A percentile compares a stretch with the other conserved stretches of the same genome.
phyloP scores from a whole-genome alignment of 1,140 invertebrate species.

The Eufriesea mexicana region DNA sequence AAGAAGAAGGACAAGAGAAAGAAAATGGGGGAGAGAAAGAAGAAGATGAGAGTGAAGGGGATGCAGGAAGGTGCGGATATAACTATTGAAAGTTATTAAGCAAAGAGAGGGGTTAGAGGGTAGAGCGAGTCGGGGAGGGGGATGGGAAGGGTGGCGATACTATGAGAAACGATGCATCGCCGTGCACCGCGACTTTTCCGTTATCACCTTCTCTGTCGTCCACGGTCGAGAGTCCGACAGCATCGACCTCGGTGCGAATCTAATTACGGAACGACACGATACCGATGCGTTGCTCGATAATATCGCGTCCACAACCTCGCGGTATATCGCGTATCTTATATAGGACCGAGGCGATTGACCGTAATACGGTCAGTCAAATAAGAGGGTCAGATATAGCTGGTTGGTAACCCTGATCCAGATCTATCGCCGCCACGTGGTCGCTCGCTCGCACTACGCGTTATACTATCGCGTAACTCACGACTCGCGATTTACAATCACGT shows the following conservation, averaged over 20 bases:
- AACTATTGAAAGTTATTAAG: slow-evolving; percentile 53
- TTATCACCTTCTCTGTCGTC: not conserved
- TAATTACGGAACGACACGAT: slow-evolving; percentile 68
- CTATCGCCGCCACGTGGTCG: slow-evolving; percentile 80
- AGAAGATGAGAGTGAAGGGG: not conserved
- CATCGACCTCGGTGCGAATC: slow-evolving; percentile 55
- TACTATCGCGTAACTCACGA: slow-evolving; percentile 17
- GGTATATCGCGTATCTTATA: slow-evolving; percentile 37
- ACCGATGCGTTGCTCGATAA: slow-evolving; percentile 72
- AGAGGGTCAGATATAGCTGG: slow-evolving; percentile 81
- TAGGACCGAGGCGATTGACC: slow-evolving; percentile 76
- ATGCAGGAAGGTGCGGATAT: too few species aligned
- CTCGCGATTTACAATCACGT: slow-evolving; percentile 58
- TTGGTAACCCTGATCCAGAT: slow-evolving; percentile 82
- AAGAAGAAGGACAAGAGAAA: too few species aligned
- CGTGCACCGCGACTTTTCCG: not conserved
- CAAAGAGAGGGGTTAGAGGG: not conserved
- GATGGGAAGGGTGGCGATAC: not conserved
- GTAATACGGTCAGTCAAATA: slow-evolving; percentile 79
- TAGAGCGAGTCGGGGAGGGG: too few species aligned
- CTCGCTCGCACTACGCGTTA: slow-evolving; percentile 33
- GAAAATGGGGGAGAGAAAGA: not conserved
- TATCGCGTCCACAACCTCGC: slow-evolving; percentile 46
- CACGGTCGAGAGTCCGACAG: slow-evolving; percentile 37
- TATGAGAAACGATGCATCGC: not conserved